Evolutionary conservation across 2,797 vertebrate species (phyloP), one percentile per base, ranked within the genome.

Genomic region (Mormyrus proboscirostris): DNA sequence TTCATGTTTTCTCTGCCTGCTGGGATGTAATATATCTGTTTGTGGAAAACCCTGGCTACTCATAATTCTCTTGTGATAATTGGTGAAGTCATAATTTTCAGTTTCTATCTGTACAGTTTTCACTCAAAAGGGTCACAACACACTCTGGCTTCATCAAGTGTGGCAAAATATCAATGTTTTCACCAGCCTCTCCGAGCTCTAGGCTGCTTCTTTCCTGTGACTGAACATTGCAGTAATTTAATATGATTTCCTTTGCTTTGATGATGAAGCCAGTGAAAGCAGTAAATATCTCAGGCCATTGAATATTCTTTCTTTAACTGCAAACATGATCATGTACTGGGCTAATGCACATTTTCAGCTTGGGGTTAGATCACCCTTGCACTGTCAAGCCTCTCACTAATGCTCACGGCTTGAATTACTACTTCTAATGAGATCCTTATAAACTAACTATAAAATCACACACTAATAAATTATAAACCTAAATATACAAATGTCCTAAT

Each of bases 1-100:
- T 57, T 86, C 19, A 50, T 86, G 50, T 86, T 55, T 50, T 57
- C 85, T 57, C 51, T 86, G 47, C 51, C 85, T 86, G 85, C 85
- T 57, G 85, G 85, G 85, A 86, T 57, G 22, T 57, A 86, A 86
- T 57, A 86, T 86, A 38, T 86, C 29, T 19, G 55, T 86, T 86
- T 86, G 85, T 38, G 49, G 51, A 86, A 86, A 86, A 41, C 85
- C 29, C 85, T 29, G 4, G 51, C 50, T 14, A 86, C 25, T 57
- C 50, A 50, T 55, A 86, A 86, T 50, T 86, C 85, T 8, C 25
- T 57, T 86, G 51, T 55, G 85, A 41, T 86, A 86, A 86, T 86
- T 86, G 85, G 25, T 55, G 29, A 50, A 86, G 84, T 86, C 85
- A 0, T 86, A 5, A 57, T 86, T 86, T 38, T 16, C 85, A 29